Conservation (phyloP, 2,888 invertebrate species). For the Aphelenchoides bicaudatus region DNA sequence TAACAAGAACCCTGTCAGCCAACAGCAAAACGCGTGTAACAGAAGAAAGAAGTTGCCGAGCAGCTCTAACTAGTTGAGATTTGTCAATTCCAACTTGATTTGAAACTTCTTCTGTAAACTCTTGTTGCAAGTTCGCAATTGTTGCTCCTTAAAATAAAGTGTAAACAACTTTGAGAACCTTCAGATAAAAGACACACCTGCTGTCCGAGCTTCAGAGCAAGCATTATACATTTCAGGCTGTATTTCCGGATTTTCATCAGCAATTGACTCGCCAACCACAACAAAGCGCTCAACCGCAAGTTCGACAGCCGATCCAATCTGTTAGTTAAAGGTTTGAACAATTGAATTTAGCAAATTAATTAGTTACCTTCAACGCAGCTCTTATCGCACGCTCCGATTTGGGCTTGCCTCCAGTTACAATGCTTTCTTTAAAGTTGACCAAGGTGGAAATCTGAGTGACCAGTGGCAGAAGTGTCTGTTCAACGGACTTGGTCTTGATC, state of each 20-base stretch:
- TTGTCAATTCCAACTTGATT: conserved; percentile 36
- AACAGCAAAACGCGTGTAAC: conserved; percentile 90
- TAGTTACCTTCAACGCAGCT: conserved; percentile 69
- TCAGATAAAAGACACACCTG: conserved; percentile 69
- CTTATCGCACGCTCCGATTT: conserved; percentile 69
- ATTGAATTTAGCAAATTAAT: conserved; percentile 9
- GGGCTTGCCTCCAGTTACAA: conserved; percentile 68
- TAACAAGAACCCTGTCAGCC: conserved; percentile 94
- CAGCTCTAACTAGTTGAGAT: conserved; percentile 76
- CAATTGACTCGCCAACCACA: conserved; percentile 95
- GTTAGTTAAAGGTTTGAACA: neutral
- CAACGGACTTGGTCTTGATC: conserved; percentile 88
- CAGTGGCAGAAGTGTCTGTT: conserved; percentile 85
- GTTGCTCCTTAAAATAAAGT: conserved; percentile 39
- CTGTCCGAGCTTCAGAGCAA: conserved; percentile 89
- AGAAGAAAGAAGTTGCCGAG: conserved; percentile 84
- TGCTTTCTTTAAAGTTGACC: conserved; percentile 72
- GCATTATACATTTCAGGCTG: conserved; percentile 96
- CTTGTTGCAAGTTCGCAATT: conserved; percentile 47
- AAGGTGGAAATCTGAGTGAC: conserved; percentile 90
- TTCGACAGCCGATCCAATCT: conserved; percentile 92
- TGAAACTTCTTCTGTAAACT: conserved; percentile 30
- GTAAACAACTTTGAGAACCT: conserved; percentile 12
- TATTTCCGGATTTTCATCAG: conserved; percentile 94
- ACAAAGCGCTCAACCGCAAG: conserved; percentile 95